These are phyloP conservation scores for Temnothorax rugatulus DNA, from an alignment of 2,888 invertebrate species.

Conservation along the genomic window DNA sequence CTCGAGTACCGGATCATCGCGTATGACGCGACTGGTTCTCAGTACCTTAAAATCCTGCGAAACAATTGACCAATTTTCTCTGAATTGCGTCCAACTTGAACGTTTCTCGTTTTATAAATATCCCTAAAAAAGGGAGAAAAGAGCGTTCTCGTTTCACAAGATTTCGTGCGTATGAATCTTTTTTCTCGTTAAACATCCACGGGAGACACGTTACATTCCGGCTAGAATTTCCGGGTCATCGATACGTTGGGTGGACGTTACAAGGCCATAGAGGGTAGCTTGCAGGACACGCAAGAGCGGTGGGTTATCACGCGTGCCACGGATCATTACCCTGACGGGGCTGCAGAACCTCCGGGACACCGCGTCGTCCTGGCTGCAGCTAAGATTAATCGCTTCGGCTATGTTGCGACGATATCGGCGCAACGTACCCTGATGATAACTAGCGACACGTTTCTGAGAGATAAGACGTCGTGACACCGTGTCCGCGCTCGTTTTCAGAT, in stretches of 20 bases:
- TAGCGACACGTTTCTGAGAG: slow-evolving; percentile 76
- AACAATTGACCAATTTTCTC: slow-evolving; percentile 67
- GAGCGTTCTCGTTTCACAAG: neutral
- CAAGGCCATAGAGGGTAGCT: slow-evolving; percentile 66
- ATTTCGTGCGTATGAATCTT: neutral
- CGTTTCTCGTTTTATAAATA: neutral
- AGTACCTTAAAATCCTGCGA: slow-evolving; percentile 63
- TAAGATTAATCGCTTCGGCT: slow-evolving; percentile 83
- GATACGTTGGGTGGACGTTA: slow-evolving; percentile 67
- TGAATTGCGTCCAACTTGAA: neutral
- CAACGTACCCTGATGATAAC: slow-evolving; percentile 75
- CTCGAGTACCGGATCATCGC: slow-evolving; percentile 67
- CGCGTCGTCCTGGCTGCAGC: slow-evolving; percentile 71
- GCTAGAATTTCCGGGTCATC: slow-evolving; percentile 70
- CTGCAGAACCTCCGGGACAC: slow-evolving; percentile 65
- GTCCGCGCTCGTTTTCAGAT: slow-evolving; percentile 66
- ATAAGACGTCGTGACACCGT: slow-evolving; percentile 71
- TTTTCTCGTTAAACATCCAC: neutral
- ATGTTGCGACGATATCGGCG: slow-evolving; percentile 80
- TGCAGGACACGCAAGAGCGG: slow-evolving; percentile 68
- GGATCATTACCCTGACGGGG: slow-evolving; percentile 85
- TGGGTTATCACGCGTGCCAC: slow-evolving; percentile 85
- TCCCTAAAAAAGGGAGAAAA: neutral
- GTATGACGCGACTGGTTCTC: slow-evolving; percentile 68
- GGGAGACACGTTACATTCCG: slow-evolving; percentile 11